Percentiles rank a stretch among this genome's conserved stretches.
Conservation (phyloP, 2,797 vertebrate genomes). For the Lerista edwardsae region DNA sequence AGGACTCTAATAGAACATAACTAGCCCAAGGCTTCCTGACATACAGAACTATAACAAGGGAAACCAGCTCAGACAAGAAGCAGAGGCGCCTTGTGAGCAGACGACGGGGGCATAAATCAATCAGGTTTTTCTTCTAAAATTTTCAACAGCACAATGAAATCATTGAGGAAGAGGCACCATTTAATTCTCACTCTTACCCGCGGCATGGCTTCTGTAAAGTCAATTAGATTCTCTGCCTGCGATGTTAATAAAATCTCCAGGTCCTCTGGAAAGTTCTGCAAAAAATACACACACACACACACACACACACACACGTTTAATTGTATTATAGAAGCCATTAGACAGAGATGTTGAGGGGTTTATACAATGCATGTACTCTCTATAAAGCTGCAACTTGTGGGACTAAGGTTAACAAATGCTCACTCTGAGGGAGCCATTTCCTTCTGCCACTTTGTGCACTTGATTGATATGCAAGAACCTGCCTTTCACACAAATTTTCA, state of each 20-base stretch:
- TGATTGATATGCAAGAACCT: background rate
- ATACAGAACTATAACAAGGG: background rate
- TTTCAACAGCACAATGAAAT: conserved; percentile 29
- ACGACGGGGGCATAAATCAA: background rate
- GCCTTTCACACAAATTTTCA: background rate
- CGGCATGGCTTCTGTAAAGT: conserved; percentile 87
- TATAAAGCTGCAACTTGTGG: background rate
- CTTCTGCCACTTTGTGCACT: background rate
- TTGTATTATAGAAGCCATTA: conserved; percentile 55
- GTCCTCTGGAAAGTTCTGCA: conserved; percentile 82
- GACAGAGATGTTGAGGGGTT: conserved; percentile 23
- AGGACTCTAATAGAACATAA: background rate
- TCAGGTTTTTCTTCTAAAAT: background rate
- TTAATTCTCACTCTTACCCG: conserved; percentile 76
- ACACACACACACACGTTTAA: no score
- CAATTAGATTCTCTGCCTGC: conserved; percentile 90
- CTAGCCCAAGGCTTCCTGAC: background rate
- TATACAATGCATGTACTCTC: background rate
- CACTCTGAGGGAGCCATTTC: background rate
- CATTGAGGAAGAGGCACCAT: background rate
- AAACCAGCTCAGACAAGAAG: background rate
- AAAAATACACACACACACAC: no score
- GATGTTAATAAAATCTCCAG: conserved; percentile 77
- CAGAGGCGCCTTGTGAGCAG: background rate
- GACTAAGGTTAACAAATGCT: background rate